phyloP scores from a whole-genome alignment of 2,888 invertebrate species.

The Sinentomon sp. region DNA sequence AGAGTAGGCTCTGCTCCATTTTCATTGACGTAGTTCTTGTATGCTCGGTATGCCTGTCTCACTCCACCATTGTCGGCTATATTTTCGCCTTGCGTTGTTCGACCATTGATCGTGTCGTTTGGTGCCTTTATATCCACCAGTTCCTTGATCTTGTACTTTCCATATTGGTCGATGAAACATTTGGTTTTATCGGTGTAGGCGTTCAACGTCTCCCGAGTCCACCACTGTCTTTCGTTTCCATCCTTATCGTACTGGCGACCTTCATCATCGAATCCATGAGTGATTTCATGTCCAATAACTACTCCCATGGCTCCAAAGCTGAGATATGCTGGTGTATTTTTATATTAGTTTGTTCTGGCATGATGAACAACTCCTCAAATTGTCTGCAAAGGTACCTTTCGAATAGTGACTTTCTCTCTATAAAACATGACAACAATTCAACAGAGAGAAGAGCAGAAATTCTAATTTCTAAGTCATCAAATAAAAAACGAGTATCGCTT shows the following conservation, averaged over 20 bases:
- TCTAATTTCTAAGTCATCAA: no score
- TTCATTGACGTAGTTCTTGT: slow-evolving; percentile 12
- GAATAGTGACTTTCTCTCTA: no score
- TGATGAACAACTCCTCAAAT: no score
- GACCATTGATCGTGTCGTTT: slow-evolving; percentile 10
- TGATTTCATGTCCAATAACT: slow-evolving; percentile 25
- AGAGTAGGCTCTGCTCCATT: slow-evolving; percentile 15
- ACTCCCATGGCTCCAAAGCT: no score
- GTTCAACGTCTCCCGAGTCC: slow-evolving; percentile 52
- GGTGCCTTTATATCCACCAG: no score
- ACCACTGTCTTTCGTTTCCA: slow-evolving; percentile 79
- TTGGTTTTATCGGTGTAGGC: slow-evolving; percentile 54
- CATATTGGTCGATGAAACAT: slow-evolving; percentile 79
- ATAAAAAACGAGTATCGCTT: no score
- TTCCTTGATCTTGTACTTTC: slow-evolving; percentile 62
- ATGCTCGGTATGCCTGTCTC: slow-evolving; percentile 15
- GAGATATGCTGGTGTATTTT: no score
- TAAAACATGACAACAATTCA: no score
- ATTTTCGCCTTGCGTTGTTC: slow-evolving; percentile 9
- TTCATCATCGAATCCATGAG: slow-evolving; percentile 30
- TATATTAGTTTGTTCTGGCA: no score
- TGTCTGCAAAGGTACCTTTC: no score
- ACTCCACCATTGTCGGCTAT: slow-evolving; percentile 16
- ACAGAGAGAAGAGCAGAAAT: no score
- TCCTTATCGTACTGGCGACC: slow-evolving; percentile 74